Percentiles rank a stretch among this genome's conserved stretches.
Conservation (phyloP, 2,797 vertebrate species). For the Darevskia mixta region DNA sequence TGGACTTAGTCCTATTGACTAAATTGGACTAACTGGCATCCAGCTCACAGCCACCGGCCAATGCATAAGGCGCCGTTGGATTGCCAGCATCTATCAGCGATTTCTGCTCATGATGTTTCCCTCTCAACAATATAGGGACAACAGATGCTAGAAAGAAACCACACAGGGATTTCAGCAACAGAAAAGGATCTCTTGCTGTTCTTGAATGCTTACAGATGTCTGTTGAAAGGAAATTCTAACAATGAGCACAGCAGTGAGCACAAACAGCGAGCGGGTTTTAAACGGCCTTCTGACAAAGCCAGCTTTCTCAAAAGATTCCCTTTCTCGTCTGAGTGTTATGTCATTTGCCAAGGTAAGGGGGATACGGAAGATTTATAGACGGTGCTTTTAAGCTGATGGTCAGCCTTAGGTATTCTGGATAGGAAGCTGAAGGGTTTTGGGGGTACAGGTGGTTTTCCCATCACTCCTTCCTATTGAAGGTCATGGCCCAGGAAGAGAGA, state of each 20-base stretch:
- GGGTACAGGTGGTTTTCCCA: too few relatives aligned
- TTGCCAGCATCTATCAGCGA: neutral
- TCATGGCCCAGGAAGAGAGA: too few relatives aligned
- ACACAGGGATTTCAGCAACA: neutral
- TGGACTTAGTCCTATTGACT: neutral
- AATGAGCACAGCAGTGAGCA: neutral
- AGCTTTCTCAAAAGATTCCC: slow-evolving; percentile 6
- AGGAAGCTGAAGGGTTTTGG: too few relatives aligned
- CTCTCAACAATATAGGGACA: neutral
- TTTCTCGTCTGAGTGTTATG: neutral
- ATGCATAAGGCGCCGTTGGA: neutral
- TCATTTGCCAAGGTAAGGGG: slow-evolving; percentile 11
- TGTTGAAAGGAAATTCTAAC: slow-evolving; percentile 15
- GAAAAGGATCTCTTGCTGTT: neutral
- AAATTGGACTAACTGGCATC: neutral
- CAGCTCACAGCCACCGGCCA: neutral
- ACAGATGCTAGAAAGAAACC: neutral
- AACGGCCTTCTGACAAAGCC: neutral
- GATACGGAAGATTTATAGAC: neutral
- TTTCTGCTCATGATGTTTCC: neutral
- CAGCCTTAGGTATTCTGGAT: fast-evolving
- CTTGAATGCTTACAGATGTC: neutral
- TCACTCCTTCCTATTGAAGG: too few relatives aligned
- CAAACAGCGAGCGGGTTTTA: slow-evolving; percentile 5
- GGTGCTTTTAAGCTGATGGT: neutral